Base-by-base conservation (phyloP, 2,888 invertebrate genomes). In the Cosmopolites sordidus region DNA sequence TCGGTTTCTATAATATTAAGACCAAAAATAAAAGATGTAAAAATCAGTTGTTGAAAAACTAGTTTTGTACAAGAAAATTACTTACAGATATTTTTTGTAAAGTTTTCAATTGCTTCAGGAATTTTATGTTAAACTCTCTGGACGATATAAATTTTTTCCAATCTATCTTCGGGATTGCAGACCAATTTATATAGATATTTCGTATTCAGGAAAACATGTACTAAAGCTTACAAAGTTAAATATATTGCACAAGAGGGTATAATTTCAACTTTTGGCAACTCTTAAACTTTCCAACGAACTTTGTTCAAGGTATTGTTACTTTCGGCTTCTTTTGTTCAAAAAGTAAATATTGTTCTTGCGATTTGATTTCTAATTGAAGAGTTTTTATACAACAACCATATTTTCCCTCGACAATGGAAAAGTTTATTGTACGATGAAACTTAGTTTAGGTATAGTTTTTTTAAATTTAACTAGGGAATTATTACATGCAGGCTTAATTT, bases 151-250 rank as follows among this genome's bases (percentile, higher is more conserved):
- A 42, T 54, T 54, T 33, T 47, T 45, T 37, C 47, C 50, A 54
- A 54, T 54, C 50, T 49, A 54, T 54, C 54, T 50, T 47, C 42
- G 41, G 42, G 30, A 45, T 40, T 46, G 43, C 50, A 47, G 42
- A 39, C 50, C 54, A 54, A 48, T 55, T 51, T 55, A 51, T 55
- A 43, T 51, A 43, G 44, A 33, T 51, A 55, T 55, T 55, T 55
- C 17, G 51, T 51, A 55, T 55, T 55, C 55, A 55, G 47, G 51
- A 48, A 51, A 55, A 55, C 55, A 55, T 55, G 55, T 55, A 51
- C 43, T 50, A 46, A 46, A 51, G 38, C 49, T 48, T 48, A 48
- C 22, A 55, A 55, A 55, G 51, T 55, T 55, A 55, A 55, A 55
- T 55, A 47, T 55, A 55, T 55, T 55, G 51, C 47, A 40, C 55